A percentile compares a stretch with the other conserved stretches of the same genome.
These are phyloP conservation scores for Tragelaphus oryx DNA, from an alignment of 2,797 vertebrate genomes.

Conservation along the genomic window DNA sequence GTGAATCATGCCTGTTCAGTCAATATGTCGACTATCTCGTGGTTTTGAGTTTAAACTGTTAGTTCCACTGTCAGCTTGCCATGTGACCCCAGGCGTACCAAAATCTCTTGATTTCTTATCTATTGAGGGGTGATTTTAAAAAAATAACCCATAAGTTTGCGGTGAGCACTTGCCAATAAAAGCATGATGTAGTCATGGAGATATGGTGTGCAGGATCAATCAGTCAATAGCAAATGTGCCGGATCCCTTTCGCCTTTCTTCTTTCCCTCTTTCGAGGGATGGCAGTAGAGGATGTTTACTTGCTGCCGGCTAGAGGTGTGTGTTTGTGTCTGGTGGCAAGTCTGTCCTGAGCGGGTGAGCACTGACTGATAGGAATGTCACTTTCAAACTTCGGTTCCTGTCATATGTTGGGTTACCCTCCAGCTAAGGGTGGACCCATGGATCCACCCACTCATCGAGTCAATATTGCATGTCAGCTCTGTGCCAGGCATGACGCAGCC, in stretches of 20 bases:
- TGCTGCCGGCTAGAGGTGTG: not conserved
- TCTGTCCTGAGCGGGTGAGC: not conserved
- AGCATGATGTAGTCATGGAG: not conserved
- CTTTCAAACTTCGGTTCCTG: not conserved
- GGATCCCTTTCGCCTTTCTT: not conserved
- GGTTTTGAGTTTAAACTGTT: conserved; percentile 35
- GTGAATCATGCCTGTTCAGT: not conserved
- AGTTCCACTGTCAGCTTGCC: not conserved
- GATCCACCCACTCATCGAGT: not conserved
- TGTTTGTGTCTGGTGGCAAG: not conserved
- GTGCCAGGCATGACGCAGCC: no score
- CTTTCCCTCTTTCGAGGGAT: not conserved
- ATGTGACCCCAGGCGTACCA: not conserved
- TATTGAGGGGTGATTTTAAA: not conserved
- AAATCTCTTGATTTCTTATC: conserved; percentile 27
- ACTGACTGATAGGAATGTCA: not conserved
- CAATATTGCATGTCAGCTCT: no score
- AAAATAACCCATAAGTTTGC: not conserved
- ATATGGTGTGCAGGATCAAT: not conserved
- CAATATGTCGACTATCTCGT: not conserved
- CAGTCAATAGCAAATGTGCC: not conserved
- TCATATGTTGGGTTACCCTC: not conserved
- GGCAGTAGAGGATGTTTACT: not conserved
- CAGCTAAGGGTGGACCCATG: not conserved
- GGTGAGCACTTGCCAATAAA: not conserved